A percentile compares a stretch with the other conserved stretches of the same genome.
Conservation (phyloP, 2,113 vertebrate genomes). For the Chaetodon trifascialis region DNA sequence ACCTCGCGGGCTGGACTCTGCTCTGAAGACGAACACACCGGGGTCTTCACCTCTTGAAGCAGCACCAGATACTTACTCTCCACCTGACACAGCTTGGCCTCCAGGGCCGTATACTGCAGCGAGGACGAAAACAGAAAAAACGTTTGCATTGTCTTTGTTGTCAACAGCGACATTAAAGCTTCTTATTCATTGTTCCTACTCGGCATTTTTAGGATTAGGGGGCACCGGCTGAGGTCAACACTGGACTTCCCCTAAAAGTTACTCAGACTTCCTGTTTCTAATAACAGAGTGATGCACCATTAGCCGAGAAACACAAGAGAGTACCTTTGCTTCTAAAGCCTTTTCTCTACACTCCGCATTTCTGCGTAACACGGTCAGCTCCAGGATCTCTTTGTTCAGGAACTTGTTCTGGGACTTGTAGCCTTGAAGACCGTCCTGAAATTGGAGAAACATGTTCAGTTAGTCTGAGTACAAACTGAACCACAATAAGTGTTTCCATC, state of each 20-base stretch:
- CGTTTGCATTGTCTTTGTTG: neutral
- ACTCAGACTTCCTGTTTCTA: conserved; percentile 67
- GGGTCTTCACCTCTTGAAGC: conserved; percentile 94
- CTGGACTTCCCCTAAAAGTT: conserved; percentile 45
- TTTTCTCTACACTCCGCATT: conserved; percentile 92
- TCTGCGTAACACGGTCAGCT: conserved; percentile 92
- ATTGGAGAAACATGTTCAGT: neutral
- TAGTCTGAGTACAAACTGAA: neutral
- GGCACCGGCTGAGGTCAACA: conserved; percentile 9
- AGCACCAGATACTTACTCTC: conserved; percentile 97
- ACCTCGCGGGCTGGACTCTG: conserved; percentile 89
- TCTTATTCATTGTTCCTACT: conserved; percentile 6
- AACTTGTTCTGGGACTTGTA: conserved; percentile 98
- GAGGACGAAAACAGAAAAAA: neutral
- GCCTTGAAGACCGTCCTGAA: conserved; percentile 94
- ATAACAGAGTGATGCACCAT: neutral
- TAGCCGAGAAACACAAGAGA: neutral
- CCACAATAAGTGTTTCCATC: neutral
- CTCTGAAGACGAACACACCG: conserved; percentile 91
- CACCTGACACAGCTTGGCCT: conserved; percentile 96
- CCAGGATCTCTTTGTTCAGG: conserved; percentile 98
- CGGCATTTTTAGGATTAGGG: conserved; percentile 3
- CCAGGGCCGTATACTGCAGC: conserved; percentile 89
- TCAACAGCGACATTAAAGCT: neutral
- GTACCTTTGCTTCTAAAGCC: conserved; percentile 92